Evolutionary conservation across 2,888 invertebrate genomes (phyloP).

Genomic region (Agrochola circellaris): DNA sequence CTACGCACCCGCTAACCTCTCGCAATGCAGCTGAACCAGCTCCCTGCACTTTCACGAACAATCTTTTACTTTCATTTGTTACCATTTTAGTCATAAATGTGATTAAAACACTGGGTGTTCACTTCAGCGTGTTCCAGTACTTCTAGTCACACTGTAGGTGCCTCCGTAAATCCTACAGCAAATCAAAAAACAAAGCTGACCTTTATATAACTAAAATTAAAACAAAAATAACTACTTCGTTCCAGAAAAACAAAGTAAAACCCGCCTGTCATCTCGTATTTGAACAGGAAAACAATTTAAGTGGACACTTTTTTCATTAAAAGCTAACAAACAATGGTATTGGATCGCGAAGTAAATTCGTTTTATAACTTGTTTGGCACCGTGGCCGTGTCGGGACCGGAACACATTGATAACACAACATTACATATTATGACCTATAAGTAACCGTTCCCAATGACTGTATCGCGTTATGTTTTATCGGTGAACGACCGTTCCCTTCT

Average conservation of each 20-base stretch:
- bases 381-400: background rate
- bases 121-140: background rate
- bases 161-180: background rate
- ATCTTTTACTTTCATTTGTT: background rate
- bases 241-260: slow-evolving; percentile 16
- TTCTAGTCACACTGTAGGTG: background rate
- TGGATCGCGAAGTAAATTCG: slow-evolving; percentile 32
- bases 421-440: background rate
- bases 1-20: no score
- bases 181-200: background rate
- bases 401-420: slow-evolving; percentile 22
- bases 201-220: background rate
- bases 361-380: slow-evolving; percentile 50
- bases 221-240: background rate
- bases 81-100: background rate
- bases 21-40: no score
- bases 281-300: slow-evolving; percentile 36
- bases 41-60: no score
- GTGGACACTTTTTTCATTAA: slow-evolving; percentile 46
- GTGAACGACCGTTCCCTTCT: background rate
- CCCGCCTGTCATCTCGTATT: slow-evolving; percentile 30
- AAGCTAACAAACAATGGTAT: slow-evolving; percentile 46
- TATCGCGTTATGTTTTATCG: background rate
- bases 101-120: background rate
- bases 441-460: background rate